Conservation (phyloP, 2,113 vertebrate genomes). For the Halichoerus grypus region DNA sequence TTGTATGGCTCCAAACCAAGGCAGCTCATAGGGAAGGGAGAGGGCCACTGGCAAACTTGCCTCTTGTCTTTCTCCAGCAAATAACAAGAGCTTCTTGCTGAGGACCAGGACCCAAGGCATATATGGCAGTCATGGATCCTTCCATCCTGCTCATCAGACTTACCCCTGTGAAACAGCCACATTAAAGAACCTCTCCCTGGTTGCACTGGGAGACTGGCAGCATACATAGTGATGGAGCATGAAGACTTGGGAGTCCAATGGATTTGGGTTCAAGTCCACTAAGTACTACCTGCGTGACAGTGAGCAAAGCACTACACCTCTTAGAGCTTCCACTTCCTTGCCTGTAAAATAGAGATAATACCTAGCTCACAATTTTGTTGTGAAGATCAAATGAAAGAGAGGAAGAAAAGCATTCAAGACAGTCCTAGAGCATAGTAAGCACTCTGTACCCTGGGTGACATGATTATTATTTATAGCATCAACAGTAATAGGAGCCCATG, state of each 20-base stretch:
- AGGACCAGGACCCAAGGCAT: not conserved
- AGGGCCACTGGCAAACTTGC: not conserved
- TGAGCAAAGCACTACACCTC: not conserved
- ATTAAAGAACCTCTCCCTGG: not conserved
- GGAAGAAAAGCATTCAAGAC: not conserved
- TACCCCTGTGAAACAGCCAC: not conserved
- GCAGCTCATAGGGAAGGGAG: not conserved
- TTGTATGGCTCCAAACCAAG: not conserved
- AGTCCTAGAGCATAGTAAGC: not conserved
- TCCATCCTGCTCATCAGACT: not conserved
- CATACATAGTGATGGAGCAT: not conserved
- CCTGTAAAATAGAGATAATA: not conserved
- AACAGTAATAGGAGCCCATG: not conserved
- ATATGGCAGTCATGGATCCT: not conserved
- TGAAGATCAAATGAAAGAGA: not conserved
- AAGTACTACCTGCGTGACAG: not conserved
- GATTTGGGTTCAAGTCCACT: not conserved
- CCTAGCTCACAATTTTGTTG: not conserved
- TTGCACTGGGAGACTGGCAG: not conserved
- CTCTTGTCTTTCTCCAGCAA: slow-evolving; percentile 24
- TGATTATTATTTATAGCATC: not conserved
- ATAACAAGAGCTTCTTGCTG: not conserved
- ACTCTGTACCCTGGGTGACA: fast-evolving
- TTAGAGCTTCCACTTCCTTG: not conserved
- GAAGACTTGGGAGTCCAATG: not conserved